Evolutionary conservation across 1,140 invertebrate genomes (phyloP), one percentile per base, ranked within the genome.

Genomic region (Bemisia tabaci): DNA sequence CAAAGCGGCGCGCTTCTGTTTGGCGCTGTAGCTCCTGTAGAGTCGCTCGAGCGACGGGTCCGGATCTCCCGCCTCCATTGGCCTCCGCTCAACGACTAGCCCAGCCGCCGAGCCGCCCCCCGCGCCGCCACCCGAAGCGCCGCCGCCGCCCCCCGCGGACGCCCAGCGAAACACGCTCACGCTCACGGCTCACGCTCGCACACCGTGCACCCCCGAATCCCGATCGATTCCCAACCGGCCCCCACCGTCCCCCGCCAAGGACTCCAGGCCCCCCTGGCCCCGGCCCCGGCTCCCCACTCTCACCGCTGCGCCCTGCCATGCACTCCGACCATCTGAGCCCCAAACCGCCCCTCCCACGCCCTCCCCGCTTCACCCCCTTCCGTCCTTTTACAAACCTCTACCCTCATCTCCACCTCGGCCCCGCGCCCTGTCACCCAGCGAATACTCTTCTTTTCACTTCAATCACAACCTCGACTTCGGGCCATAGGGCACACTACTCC

Each of bases 1-100:
- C n/a, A 92, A 77, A n/a, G 87, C 88, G 26, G 84, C 82, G 62
- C 88, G 84, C 67, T 87, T 83, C 73, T 91, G 88, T 68, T 87
- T 84, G 60, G 86, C 79, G 59, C 85, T 87, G 73, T 91, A 91
- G 58, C 84, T 84, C 68, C 85, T 83, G 75, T 91, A 93, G 0
- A 92, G 79, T 71, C 82, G 81, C 74, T 92, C 89, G 61, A 90
- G 79, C 58, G 83, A 81, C 22, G 79, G 72, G 68, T 86, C 84
- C 26, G 39, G 12, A 17, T 33, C 39, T 22, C 27, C 39, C 22
- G n/a, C 39, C 63, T 17, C 39, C 26, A 27, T 70, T 69, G 69
- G 66, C 68, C 62, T 26, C 27, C 61, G 17, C 70, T 69, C 27
- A 25, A 11, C 22, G 21, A 12, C 64, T 17, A 25, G 17, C 17